These are phyloP conservation scores for Carcina quercana DNA, from an alignment of 2,888 invertebrate genomes.

Conservation along the genomic window DNA sequence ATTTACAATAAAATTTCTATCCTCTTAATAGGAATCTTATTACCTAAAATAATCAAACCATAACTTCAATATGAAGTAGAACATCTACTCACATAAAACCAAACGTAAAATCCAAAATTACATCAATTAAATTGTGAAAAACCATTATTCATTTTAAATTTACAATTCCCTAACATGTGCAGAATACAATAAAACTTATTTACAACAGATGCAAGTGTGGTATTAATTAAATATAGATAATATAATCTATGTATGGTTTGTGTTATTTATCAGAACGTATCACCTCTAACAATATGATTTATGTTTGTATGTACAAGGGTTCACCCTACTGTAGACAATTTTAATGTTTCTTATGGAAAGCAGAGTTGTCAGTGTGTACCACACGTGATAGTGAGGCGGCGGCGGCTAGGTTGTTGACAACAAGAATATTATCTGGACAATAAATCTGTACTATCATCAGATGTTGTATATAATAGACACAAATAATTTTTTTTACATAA, in stretches of 20 bases:
- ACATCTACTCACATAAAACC: too few species aligned
- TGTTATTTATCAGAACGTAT: conserved; percentile 1
- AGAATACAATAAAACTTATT: conserved; percentile 1
- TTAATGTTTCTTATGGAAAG: too few species aligned
- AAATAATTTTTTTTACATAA: background rate
- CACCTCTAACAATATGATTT: too few species aligned
- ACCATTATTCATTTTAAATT: conserved; percentile 1
- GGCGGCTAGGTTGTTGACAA: conserved; percentile 36
- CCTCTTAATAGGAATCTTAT: conserved; percentile 7
- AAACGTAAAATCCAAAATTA: too few species aligned
- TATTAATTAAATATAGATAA: background rate
- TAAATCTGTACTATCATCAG: conserved; percentile 11
- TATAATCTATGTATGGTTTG: background rate
- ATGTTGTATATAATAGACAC: conserved; percentile 8
- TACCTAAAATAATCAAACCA: conserved; percentile 10
- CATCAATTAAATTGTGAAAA: conserved; percentile 4
- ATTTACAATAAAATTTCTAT: conserved; percentile 10
- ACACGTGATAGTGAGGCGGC: conserved; percentile 39
- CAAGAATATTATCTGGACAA: conserved; percentile 44
- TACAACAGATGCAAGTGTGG: conserved; percentile 6
- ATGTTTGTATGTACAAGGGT: conserved; percentile 12
- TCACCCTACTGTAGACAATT: conserved; percentile 21
- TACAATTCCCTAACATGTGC: background rate
- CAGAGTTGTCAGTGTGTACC: too few species aligned
- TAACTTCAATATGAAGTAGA: conserved; percentile 24